Conservation (phyloP, 2,797 vertebrate genomes). For the Oreortyx pictus region DNA sequence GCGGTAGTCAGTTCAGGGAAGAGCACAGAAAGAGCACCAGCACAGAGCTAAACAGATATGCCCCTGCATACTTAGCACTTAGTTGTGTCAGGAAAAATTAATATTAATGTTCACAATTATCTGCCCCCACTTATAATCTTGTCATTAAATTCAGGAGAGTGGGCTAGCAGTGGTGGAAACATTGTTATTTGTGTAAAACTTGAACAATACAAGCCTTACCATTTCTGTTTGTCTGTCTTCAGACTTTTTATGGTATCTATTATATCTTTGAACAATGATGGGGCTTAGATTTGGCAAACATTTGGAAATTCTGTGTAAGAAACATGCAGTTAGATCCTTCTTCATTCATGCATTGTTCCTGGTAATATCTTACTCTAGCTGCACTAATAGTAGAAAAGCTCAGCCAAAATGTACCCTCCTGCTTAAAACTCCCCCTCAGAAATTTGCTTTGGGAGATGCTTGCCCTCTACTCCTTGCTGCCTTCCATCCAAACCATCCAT, state of each 20-base stretch:
- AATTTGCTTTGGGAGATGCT: neutral
- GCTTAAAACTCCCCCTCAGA: neutral
- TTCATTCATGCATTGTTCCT: neutral
- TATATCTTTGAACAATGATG: neutral
- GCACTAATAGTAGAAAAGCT: neutral
- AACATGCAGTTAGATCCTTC: neutral
- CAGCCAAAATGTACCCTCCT: neutral
- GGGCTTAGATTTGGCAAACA: neutral
- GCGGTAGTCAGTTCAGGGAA: conserved; percentile 1
- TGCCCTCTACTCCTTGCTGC: neutral
- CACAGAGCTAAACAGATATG: neutral
- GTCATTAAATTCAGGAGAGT: neutral
- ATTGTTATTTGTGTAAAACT: conserved; percentile 7
- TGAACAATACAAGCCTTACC: neutral
- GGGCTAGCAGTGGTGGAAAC: neutral
- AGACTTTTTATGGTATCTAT: neutral
- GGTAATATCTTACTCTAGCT: neutral
- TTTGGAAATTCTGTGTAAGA: neutral
- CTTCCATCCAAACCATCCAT: rapidly evolving
- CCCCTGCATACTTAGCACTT: neutral
- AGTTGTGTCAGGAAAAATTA: conserved; percentile 18
- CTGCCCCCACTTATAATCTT: conserved; percentile 21
- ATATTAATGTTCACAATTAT: neutral
- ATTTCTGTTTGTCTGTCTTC: neutral
- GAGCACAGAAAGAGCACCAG: neutral